Percentiles rank a stretch among this genome's conserved stretches.
These are phyloP conservation scores for Morus bassanus DNA, from an alignment of 2,797 vertebrate genomes.

Conservation along the genomic window DNA sequence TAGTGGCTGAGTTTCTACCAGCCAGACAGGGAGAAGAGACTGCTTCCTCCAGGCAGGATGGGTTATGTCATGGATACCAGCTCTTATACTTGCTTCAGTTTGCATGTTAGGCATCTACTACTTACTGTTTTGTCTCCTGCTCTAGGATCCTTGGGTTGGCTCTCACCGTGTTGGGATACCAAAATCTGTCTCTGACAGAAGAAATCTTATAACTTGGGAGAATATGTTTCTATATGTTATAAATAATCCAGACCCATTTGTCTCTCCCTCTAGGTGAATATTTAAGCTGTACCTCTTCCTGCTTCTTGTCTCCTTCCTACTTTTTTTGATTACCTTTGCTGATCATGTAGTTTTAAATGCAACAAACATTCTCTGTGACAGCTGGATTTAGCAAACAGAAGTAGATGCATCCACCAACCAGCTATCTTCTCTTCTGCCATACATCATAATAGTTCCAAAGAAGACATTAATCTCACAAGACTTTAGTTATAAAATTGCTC, in stretches of 20 bases:
- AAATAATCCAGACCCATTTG: neutral
- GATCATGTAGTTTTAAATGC: neutral
- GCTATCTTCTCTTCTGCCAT: neutral
- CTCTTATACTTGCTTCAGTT: neutral
- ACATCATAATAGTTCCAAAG: neutral
- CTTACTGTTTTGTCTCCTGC: neutral
- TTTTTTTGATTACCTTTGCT: neutral
- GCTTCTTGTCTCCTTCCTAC: neutral
- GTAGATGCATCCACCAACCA: neutral
- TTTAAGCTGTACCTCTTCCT: neutral
- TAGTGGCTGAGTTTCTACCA: neutral
- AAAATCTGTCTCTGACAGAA: neutral
- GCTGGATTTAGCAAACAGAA: neutral
- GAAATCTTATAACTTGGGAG: neutral
- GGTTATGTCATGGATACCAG: neutral
- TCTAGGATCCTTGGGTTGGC: neutral
- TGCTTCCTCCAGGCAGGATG: neutral
- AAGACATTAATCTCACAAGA: neutral
- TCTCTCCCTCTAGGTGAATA: neutral
- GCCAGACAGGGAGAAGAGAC: neutral
- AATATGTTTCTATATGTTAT: neutral
- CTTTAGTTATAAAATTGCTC: neutral
- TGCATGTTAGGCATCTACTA: neutral
- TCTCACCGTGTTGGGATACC: neutral
- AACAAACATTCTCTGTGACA: neutral